Base-by-base conservation (phyloP, 1,140 invertebrate genomes). In the Drosophila jambulina region DNA sequence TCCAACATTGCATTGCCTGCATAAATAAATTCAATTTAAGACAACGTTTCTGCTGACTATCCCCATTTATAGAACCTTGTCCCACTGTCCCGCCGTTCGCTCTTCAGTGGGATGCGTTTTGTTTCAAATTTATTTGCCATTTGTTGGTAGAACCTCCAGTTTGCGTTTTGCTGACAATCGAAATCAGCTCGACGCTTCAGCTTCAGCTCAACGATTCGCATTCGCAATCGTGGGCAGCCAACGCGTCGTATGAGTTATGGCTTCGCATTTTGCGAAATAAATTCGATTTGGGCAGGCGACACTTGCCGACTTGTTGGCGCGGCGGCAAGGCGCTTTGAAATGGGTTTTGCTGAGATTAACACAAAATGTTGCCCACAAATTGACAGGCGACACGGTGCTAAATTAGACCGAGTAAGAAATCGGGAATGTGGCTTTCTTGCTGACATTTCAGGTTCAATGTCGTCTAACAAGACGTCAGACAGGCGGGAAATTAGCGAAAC, bases 331-430 rank as follows among this genome's bases (percentile, higher is more conserved):
- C 21, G 23, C 85, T 88, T 88, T 88, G 84, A 87, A 78, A 71
- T 72, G 56, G 29, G 72, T 61, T 78, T 69, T 51, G 78, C 85
- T 69, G 75, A 86, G 63, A 81, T 86, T 58, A 58, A 80, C 82
- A 65, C 82, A 85, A 85, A 75, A 78, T 81, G 69, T 67, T 60
- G 61, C 56, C 54, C 75, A 64, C 76, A 80, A 69, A 88, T 88
- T 87, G 84, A 88, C 83, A 88, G 80, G 53, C 79, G 80, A 87
- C 83, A 87, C 51, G 84, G 54, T 88, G 77, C 84, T 84, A 87
- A 87, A 88, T 87, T 74, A 88, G 84, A 88, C 19, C 12, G 27
- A 77, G 54, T 32, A 57, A 61, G 21, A 72, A 56, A 25, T 38
- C 65, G 61, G 57, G 40, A 67, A 54, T 46, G 29, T 34, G 25